Base-by-base conservation (phyloP, 2,888 invertebrate species). In the Ditylenchus weischeri region DNA sequence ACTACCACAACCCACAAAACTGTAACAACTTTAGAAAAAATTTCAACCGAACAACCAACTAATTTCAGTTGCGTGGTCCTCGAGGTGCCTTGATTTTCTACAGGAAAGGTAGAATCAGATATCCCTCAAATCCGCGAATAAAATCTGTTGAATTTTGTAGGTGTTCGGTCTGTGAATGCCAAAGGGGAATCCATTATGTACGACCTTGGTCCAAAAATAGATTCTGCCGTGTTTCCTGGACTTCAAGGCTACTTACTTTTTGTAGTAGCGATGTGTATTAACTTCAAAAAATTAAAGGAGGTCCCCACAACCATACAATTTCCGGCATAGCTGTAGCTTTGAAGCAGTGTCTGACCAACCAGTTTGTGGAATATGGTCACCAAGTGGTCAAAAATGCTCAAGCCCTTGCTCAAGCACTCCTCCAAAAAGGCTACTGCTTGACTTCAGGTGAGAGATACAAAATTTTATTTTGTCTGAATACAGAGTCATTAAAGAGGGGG, bases 301-400 rank as follows among this genome's bases (percentile, higher is more conserved):
- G 96, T 0, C 96, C 96, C 0, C 96, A 96, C 83, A 93, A 95
- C 83, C 90, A 96, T 84, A 89, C 92, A n/a, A 94, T 98, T 75
- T 93, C 92, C 7, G 95, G 88, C 72, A 90, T 96, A 74, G 94
- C 94, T 19, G 93, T 93, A 0, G 89, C 93, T n/a, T 89, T 96
- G 88, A 90, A 90, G 79, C 92, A 93, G 85, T 90, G 91, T 0
- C 87, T 88, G 70, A 87, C 89, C 0, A 88, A 89, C 0, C 91
- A 91, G 83, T 96, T 93, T 83, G 87, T 88, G 61, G 86, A 86
- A 2, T 96, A 96, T 83, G 93, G 93, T 83, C 86, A 88, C 79
- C 93, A 94, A 87, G 88, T 92, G 19, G 85, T 93, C 57, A 87
- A 87, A 67, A 91, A 96, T 84, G 90, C 91, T 0, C 88, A 90